phyloP scores from a whole-genome alignment of 2,113 vertebrate genomes.

The Pseudopipra pipra region DNA sequence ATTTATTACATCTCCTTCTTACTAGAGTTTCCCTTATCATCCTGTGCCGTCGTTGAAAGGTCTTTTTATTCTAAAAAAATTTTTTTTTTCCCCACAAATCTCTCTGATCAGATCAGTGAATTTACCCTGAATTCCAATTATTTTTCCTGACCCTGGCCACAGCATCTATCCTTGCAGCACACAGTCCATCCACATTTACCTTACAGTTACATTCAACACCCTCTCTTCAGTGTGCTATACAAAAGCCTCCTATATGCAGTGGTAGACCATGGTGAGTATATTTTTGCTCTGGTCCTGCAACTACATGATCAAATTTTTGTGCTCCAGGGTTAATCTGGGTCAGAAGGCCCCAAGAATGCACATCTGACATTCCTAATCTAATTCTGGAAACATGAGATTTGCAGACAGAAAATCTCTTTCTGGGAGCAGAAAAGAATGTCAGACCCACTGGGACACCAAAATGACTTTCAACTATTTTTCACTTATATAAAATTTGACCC shows the following conservation, averaged over 20 bases:
- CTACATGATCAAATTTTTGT: background rate
- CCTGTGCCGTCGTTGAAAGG: background rate
- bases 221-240: background rate
- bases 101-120: background rate
- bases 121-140: background rate
- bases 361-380: conserved; percentile 45
- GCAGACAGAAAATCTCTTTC: conserved; percentile 29
- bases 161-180: background rate
- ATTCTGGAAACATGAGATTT: conserved; percentile 55
- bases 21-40: fast-evolving
- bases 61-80: background rate
- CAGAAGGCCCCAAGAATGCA: conserved; percentile 31
- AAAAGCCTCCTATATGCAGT: background rate
- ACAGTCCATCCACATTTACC: background rate
- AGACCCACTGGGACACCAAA: background rate
- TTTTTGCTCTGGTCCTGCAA: background rate
- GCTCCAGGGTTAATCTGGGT: conserved; percentile 15
- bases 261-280: background rate
- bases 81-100: background rate
- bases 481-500: background rate
- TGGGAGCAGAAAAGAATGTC: conserved; percentile 24
- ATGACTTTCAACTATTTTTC: background rate
- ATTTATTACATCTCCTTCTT: background rate
- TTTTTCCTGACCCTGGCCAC: background rate
- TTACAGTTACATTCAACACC: background rate